Conservation (phyloP, 1,140 invertebrate species). For the Drosophila subobscura region DNA sequence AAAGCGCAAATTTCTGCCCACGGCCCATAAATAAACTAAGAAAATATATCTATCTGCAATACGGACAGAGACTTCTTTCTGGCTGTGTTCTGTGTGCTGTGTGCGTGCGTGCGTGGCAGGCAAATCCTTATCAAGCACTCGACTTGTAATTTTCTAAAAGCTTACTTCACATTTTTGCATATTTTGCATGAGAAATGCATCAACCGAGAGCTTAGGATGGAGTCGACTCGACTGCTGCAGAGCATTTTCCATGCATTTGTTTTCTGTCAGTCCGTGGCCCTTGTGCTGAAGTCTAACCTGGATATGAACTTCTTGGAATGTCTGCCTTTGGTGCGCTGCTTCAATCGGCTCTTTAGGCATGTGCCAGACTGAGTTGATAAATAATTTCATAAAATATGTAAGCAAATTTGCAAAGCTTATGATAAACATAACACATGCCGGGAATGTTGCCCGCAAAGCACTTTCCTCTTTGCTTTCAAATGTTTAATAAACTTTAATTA, state of each 20-base stretch:
- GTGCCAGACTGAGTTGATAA: background rate
- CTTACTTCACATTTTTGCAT: constrained; percentile 69
- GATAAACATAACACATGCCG: too few species aligned
- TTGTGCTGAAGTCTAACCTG: constrained; percentile 7
- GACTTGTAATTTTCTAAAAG: constrained; percentile 77
- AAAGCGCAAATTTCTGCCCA: constrained; percentile 41
- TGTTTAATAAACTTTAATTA: constrained; percentile 37
- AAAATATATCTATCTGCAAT: constrained; percentile 9
- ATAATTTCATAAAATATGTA: constrained; percentile 1
- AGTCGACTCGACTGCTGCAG: constrained; percentile 12
- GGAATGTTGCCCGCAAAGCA: constrained; percentile 1
- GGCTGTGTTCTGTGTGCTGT: background rate
- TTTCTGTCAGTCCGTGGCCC: constrained; percentile 10
- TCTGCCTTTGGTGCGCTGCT: background rate
- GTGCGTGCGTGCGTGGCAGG: constrained; percentile 4
- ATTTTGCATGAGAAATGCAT: constrained; percentile 72
- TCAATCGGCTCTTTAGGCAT: background rate
- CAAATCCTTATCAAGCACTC: constrained; percentile 44
- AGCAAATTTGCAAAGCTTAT: background rate
- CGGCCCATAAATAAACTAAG: constrained; percentile 24
- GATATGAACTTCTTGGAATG: background rate
- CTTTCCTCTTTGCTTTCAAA: background rate
- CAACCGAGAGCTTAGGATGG: constrained; percentile 10
- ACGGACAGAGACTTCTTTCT: background rate
- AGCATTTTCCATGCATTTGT: constrained; percentile 17